A percentile compares a stretch with the other conserved stretches of the same genome.
Conservation (phyloP, 1,140 invertebrate genomes). For the Melanaphis sacchari region DNA sequence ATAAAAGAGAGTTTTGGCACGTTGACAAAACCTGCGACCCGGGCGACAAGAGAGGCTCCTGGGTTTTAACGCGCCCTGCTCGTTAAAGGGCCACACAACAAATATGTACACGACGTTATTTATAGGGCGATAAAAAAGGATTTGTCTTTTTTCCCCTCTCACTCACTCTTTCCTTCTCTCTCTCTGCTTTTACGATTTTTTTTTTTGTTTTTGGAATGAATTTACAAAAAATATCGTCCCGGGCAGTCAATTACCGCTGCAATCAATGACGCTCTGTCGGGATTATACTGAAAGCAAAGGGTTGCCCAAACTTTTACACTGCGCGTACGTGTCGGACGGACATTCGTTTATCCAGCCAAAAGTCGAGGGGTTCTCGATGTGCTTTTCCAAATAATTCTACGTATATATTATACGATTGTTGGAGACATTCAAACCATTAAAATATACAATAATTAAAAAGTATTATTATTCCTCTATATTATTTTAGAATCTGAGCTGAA, state of each 20-base stretch:
- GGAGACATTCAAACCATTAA: not conserved
- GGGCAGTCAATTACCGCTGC: slow-evolving; percentile 50
- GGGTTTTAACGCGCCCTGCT: slow-evolving; percentile 49
- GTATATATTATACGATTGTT: not conserved
- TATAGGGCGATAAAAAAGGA: slow-evolving; percentile 57
- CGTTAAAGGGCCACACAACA: slow-evolving; percentile 55
- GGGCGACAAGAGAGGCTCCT: slow-evolving; percentile 28
- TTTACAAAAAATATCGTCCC: slow-evolving; percentile 44
- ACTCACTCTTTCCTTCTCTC: not conserved
- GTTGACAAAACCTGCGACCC: slow-evolving; percentile 50
- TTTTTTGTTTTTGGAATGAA: slow-evolving; percentile 32
- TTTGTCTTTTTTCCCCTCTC: slow-evolving; percentile 32
- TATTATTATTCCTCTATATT: not conserved
- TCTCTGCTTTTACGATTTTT: not conserved
- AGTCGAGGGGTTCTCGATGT: not conserved
- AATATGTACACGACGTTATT: slow-evolving; percentile 56
- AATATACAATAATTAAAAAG: not conserved
- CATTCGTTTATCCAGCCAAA: not conserved
- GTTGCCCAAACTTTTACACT: slow-evolving; percentile 34
- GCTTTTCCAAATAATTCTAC: not conserved
- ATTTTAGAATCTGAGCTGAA: not conserved
- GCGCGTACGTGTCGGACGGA: not conserved
- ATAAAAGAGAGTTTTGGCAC: slow-evolving; percentile 48
- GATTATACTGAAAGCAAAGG: slow-evolving; percentile 41
- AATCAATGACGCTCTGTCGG: slow-evolving; percentile 45